Evolutionary conservation across 2,888 invertebrate genomes (phyloP), one percentile per base, ranked within the genome.

Genomic region (Kryphioiulus occultus): DNA sequence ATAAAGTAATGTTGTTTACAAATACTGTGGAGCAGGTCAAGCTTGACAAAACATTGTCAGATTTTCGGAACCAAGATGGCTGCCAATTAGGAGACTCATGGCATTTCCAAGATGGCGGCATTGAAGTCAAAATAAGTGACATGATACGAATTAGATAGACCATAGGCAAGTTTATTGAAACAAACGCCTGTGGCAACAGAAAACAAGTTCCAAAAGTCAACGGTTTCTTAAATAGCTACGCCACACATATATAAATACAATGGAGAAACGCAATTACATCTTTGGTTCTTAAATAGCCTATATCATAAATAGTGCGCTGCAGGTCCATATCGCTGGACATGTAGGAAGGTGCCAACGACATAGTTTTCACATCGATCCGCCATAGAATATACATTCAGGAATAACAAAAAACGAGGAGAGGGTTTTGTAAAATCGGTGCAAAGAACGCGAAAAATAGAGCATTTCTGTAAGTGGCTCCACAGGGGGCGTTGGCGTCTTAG

Each of bases 211-310:
- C 78, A 78, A 78, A 78, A 78, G 78, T 78, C 78, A 78, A 78
- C 78, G 78, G 30, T 32, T 78, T 78, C 17, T 78, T 78, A 78
- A 78, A 30, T 78, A 78, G 78, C 78, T 78, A 78, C 78, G 78
- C 30, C 78, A 78, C 78, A 78, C 78, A 78, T 78, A 78, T 12
- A 68, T 68, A 68, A 26, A 78, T 30, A 78, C 30, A 78, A 78
- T 30, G 44, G 39, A 39, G 85, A 85, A 39, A 85, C 39, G 39
- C 85, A 15, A 85, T 85, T 44, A 85, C 44, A 85, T 85, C 85
- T 85, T 85, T 85, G 85, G 85, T 44, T 85, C 44, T 85, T 85
- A 85, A 85, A 85, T 85, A 78, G 78, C 78, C 78, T 78, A 78
- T 78, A 30, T 30, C 30, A 78, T 78, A 78, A 78, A 78, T 78